Percentiles rank a stretch among this genome's conserved stretches.
phyloP scores from a whole-genome alignment of 2,888 invertebrate genomes.

The Dynastes maya region DNA sequence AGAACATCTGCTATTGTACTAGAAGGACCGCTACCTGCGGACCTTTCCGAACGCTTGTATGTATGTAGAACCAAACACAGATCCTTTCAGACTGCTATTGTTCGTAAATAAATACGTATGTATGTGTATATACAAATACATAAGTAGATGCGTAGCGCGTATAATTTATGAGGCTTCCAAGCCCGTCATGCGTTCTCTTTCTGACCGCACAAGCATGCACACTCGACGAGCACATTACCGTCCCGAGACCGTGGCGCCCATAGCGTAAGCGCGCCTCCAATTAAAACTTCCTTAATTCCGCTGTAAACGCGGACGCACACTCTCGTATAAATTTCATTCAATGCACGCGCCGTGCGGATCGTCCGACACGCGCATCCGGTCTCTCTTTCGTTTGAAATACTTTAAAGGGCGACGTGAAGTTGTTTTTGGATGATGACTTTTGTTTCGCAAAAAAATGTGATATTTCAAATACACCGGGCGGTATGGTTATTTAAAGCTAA shows the following conservation, averaged over 20 bases:
- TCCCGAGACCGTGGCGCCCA: conserved; percentile 26
- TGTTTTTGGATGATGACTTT: too few species aligned
- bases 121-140: neutral
- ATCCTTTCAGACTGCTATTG: too few species aligned
- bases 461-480: too few species aligned
- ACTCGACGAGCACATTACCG: conserved; percentile 22
- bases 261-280: conserved; percentile 24
- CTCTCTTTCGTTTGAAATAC: conserved; percentile 8
- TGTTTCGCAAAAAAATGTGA: too few species aligned
- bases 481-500: too few species aligned
- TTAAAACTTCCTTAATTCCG: conserved; percentile 38
- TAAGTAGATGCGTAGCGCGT: conserved; percentile 1
- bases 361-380: conserved; percentile 28
- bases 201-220: neutral
- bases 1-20: too few species aligned
- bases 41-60: too few species aligned
- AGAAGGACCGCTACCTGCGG: too few species aligned
- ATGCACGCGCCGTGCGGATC: conserved; percentile 29
- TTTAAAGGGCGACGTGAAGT: neutral
- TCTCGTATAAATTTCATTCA: conserved; percentile 34
- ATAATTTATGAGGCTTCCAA: conserved; percentile 15
- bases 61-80: too few species aligned
- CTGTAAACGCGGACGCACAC: conserved; percentile 27
- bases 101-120: too few species aligned
- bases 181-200: neutral